A percentile compares a stretch with the other conserved stretches of the same genome.
These are phyloP conservation scores for Ovibos moschatus DNA, from an alignment of 2,113 vertebrate genomes.

Conservation along the genomic window DNA sequence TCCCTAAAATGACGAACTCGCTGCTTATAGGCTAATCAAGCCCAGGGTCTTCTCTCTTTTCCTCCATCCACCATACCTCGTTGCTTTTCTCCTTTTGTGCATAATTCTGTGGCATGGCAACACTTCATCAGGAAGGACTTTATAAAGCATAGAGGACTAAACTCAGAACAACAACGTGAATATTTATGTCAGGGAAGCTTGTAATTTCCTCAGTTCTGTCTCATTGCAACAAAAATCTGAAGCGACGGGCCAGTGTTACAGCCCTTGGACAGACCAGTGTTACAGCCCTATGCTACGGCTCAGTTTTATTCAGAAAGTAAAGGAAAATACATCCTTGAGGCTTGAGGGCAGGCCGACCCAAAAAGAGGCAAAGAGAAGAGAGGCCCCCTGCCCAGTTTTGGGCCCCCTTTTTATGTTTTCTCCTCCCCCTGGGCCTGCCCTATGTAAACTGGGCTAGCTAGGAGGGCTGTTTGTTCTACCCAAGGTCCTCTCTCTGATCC, in stretches of 20 bases:
- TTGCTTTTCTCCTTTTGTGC: background rate
- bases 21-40: background rate
- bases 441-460: background rate
- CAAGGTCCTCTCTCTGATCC: background rate
- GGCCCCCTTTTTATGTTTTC: background rate
- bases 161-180: background rate
- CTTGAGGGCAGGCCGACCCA: accelerated
- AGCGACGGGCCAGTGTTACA: accelerated
- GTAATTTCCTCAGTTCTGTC: background rate
- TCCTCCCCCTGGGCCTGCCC: background rate
- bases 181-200: background rate
- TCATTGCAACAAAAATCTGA: background rate
- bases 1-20: background rate
- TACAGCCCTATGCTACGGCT: background rate
- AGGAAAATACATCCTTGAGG: background rate
- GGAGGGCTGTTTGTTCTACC: background rate
- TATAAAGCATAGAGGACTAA: background rate
- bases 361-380: background rate
- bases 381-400: background rate
- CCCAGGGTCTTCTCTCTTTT: background rate
- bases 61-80: background rate
- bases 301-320: background rate
- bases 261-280: background rate
- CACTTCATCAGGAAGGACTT: background rate
- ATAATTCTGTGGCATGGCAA: background rate